Evolutionary conservation across 2,888 invertebrate species (phyloP).

Genomic region (Lymantria monacha): DNA sequence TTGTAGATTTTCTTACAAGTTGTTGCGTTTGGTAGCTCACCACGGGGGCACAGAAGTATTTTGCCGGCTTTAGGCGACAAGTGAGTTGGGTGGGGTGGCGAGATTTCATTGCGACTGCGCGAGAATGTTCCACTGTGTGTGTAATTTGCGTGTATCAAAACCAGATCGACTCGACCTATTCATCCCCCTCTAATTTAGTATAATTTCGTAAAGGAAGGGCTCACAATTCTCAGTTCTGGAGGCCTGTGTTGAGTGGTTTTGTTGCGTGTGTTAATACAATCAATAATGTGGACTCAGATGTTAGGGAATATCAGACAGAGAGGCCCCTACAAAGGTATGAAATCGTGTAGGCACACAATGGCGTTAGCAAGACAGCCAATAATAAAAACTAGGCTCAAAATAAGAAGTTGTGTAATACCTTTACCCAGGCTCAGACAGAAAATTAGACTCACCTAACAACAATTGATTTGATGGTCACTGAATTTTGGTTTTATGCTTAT

Average conservation of each 20-base stretch:
- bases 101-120: slow-evolving; percentile 62
- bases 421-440: neutral
- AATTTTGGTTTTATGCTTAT: neutral
- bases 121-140: slow-evolving; percentile 57
- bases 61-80: slow-evolving; percentile 69
- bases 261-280: slow-evolving; percentile 68
- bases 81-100: slow-evolving; percentile 71
- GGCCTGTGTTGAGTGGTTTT: slow-evolving; percentile 45
- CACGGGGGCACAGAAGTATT: slow-evolving; percentile 73
- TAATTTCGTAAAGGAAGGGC: slow-evolving; percentile 30
- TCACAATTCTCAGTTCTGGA: slow-evolving; percentile 41
- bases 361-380: slow-evolving; percentile 12
- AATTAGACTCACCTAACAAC: neutral
- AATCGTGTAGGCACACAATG: slow-evolving; percentile 42
- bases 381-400: slow-evolving; percentile 11
- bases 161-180: slow-evolving; percentile 46
- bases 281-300: slow-evolving; percentile 74
- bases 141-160: slow-evolving; percentile 62
- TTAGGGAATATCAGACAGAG: slow-evolving; percentile 74
- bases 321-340: slow-evolving; percentile 55
- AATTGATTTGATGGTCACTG: neutral
- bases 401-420: neutral
- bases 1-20: slow-evolving; percentile 52
- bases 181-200: slow-evolving; percentile 37
- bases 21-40: slow-evolving; percentile 72